Conservation (phyloP, 2,113 vertebrate species). For the Lophura nycthemera region DNA sequence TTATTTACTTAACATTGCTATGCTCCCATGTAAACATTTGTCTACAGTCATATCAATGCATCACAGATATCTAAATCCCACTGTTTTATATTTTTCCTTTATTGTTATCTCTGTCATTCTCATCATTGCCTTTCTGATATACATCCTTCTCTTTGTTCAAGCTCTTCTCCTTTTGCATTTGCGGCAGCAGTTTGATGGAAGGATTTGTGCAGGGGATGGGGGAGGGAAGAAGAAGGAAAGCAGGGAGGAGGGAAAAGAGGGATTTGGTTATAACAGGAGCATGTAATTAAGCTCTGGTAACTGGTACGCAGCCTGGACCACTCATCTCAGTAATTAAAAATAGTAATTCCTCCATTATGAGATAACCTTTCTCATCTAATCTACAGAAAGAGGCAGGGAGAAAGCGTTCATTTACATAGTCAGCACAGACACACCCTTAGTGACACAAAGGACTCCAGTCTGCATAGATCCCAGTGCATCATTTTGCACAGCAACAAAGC, state of each 20-base stretch:
- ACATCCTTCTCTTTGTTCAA: slow-evolving; percentile 29
- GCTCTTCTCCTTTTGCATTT: background rate
- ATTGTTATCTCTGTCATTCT: background rate
- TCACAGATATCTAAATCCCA: background rate
- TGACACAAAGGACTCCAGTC: slow-evolving; percentile 49
- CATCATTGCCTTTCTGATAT: background rate
- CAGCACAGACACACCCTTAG: slow-evolving; percentile 52
- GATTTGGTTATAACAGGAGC: slow-evolving; percentile 37
- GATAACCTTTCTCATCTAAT: background rate
- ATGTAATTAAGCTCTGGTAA: slow-evolving; percentile 44
- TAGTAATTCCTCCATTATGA: background rate
- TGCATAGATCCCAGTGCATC: background rate
- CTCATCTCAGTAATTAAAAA: slow-evolving; percentile 30
- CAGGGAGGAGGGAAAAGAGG: background rate
- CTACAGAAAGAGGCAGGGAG: background rate
- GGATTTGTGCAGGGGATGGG: slow-evolving; percentile 42
- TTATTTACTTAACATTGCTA: background rate
- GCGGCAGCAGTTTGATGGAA: slow-evolving; percentile 32
- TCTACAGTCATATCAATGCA: background rate
- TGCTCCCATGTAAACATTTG: background rate
- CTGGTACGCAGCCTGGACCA: slow-evolving; percentile 3
- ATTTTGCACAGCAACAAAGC: background rate
- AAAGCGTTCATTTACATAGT: slow-evolving; percentile 37
- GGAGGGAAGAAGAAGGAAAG: slow-evolving; percentile 36
- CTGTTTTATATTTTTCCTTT: background rate